phyloP scores from a whole-genome alignment of 2,797 vertebrate species.

The Sebastes wilsoni region DNA sequence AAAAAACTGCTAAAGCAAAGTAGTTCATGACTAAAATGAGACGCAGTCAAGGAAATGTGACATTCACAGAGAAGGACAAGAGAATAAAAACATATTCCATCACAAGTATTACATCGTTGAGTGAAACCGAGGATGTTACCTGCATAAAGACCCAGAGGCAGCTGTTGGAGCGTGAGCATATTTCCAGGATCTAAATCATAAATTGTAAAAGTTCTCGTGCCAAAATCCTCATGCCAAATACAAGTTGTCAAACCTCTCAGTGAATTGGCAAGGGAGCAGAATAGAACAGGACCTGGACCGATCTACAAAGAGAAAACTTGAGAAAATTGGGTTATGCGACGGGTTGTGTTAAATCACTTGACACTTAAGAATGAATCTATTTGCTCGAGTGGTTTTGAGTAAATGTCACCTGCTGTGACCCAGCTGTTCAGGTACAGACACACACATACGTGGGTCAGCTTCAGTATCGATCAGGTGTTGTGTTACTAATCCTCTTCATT shows the following conservation, averaged over 20 bases:
- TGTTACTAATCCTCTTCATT: neutral
- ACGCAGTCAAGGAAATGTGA: neutral
- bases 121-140: neutral
- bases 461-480: neutral
- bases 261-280: no score
- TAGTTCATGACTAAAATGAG: neutral
- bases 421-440: neutral
- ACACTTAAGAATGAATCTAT: neutral
- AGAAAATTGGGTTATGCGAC: neutral
- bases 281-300: no score
- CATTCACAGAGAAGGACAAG: neutral
- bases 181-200: neutral
- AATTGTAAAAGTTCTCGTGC: neutral
- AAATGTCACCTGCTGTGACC: neutral
- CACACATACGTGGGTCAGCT: neutral
- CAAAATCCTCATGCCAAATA: neutral
- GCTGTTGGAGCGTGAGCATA: neutral
- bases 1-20: neutral
- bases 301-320: neutral
- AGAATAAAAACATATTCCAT: neutral
- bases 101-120: neutral
- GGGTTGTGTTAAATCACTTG: neutral
- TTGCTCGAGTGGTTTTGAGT: neutral
- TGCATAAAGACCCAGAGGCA: neutral
- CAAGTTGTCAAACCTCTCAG: no score